These are phyloP conservation scores for Nerophis ophidion DNA, from an alignment of 2,113 vertebrate genomes.

Conservation along the genomic window DNA sequence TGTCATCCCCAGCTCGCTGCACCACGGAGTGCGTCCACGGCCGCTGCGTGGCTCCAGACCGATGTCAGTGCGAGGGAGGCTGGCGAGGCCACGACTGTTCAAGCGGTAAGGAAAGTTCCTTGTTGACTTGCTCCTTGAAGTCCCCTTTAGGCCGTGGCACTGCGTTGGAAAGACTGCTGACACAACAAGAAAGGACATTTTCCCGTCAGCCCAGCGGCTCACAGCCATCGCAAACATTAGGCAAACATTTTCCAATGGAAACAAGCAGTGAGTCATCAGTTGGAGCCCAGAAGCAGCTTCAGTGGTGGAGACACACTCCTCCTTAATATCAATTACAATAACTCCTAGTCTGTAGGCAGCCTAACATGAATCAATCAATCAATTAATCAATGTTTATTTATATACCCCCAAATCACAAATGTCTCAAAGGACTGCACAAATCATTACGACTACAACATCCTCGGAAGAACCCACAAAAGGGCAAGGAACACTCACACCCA, in stretches of 20 bases:
- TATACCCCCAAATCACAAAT: too few relatives aligned
- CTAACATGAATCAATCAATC: too few relatives aligned
- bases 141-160: background rate
- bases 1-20: conserved; percentile 77
- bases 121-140: background rate
- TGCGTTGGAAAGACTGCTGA: conserved; percentile 1
- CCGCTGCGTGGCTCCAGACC: conserved; percentile 83
- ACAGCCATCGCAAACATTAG: conserved; percentile 20
- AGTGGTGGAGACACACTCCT: conserved; percentile 22
- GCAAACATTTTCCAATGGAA: conserved; percentile 41
- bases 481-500: too few relatives aligned
- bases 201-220: conserved; percentile 26
- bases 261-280: conserved; percentile 26
- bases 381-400: too few relatives aligned
- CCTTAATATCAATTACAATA: background rate
- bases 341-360: too few relatives aligned
- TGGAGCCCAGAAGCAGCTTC: conserved; percentile 25
- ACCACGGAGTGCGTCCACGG: conserved; percentile 87
- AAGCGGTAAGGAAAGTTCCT: conserved; percentile 74
- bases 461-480: too few relatives aligned
- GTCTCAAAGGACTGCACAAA: too few relatives aligned
- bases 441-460: too few relatives aligned
- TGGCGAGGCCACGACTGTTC: conserved; percentile 88
- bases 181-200: conserved; percentile 36
- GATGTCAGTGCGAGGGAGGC: conserved; percentile 83